Evolutionary conservation across 2,888 invertebrate species (phyloP), one percentile per base, ranked within the genome.

Genomic region (Leuctra nigra): DNA sequence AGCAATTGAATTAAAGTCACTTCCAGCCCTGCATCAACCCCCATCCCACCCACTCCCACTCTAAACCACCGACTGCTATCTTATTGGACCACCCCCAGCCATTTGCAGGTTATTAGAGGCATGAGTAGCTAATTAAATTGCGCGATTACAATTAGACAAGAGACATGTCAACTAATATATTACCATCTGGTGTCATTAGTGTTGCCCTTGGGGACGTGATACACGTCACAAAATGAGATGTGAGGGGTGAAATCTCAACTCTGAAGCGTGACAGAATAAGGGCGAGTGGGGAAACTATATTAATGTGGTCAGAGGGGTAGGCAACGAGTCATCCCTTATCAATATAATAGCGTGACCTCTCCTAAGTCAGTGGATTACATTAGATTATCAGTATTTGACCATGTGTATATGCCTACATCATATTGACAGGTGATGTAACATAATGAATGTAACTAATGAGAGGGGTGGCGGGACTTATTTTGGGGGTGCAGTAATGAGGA

Each of bases 111-210:
- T 50, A 50, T 50, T 50, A 50, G 50, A 18, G 22, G 20, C 33
- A 35, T 14, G 50, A 50, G 50, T 18, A 50, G 33, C 33, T 50
- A 50, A 50, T 50, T 50, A 50, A 50, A 50, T 50, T 50, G 50
- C 35, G 35, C 22, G 33, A 50, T 50, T 35, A 50, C 50, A 33
- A 50, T 50, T 50, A 50, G 50, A 33, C 33, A n/a, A 14, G 33
- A 50, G 50, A 50, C n/a, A 50, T 35, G 50, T 50, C 50, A 50
- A 33, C 22, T 18, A 20, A 35, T 50, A 18, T 50, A 50, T 9
- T 44, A 33, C 35, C 50, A 50, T 33, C 50, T 50, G 50, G 50
- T 50, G 50, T 33, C 50, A 33, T 20, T 50, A n/a, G n/a, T 33
- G 50, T 44, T 14, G 35, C 33, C 50, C 50, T 33, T 20, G 50